A percentile compares a stretch with the other conserved stretches of the same genome.
Conservation (phyloP, 2,888 invertebrate genomes). For the Cancer borealis region DNA sequence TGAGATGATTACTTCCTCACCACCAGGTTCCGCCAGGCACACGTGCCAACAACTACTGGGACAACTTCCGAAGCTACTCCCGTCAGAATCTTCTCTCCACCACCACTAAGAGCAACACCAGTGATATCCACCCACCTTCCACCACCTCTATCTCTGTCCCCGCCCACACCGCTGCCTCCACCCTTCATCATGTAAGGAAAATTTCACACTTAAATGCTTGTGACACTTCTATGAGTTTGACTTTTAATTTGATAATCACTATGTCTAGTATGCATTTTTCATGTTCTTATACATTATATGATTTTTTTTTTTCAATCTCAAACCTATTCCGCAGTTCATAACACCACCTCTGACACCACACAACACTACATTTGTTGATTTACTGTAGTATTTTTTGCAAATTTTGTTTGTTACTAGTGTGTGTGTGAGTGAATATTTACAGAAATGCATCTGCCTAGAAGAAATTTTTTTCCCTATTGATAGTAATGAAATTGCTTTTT, state of each 20-base stretch:
- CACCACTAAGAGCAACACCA: conserved; percentile 70
- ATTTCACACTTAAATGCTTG: not conserved
- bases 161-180: not conserved
- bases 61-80: conserved; percentile 93
- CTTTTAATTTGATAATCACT: not conserved
- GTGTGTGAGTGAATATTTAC: not conserved
- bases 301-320: no score
- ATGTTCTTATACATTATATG: not conserved
- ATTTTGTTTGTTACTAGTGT: not conserved
- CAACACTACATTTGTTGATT: no score
- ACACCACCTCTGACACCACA: no score
- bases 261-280: not conserved
- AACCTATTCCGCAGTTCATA: no score
- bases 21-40: conserved; percentile 92
- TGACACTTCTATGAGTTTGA: not conserved
- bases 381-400: no score
- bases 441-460: not conserved
- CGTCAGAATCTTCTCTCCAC: conserved; percentile 88
- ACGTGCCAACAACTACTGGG: conserved; percentile 95
- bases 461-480: no score
- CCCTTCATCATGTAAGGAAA: not conserved
- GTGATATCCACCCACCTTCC: conserved; percentile 59
- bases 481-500: not conserved
- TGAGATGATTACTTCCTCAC: not conserved
- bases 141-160: conserved; percentile 17